phyloP scores from a whole-genome alignment of 2,797 vertebrate species.

The Tapera naevia region DNA sequence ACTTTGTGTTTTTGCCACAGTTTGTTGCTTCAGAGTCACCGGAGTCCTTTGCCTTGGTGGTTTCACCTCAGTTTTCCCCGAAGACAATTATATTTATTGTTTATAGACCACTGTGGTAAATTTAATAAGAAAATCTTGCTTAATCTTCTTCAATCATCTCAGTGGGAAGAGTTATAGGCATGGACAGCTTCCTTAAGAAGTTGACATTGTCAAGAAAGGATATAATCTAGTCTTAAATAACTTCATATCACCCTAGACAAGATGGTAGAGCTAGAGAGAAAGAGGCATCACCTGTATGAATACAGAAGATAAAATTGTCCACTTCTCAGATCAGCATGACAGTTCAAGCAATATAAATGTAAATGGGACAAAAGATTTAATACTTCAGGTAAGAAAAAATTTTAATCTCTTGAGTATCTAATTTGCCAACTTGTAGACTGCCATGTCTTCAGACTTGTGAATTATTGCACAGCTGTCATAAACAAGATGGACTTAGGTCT shows the following conservation, averaged over 20 bases:
- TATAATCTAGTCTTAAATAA: background rate
- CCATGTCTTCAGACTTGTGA: background rate
- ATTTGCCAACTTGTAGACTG: accelerated
- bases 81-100: background rate
- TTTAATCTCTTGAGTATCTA: background rate
- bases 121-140: background rate
- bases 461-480: background rate
- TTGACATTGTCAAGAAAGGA: background rate
- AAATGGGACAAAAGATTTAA: background rate
- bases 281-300: background rate
- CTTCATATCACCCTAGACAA: background rate
- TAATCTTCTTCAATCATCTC: background rate
- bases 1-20: no score
- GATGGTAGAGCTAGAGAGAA: background rate
- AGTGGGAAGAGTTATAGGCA: background rate
- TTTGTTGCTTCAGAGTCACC: no score
- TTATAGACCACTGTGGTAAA: background rate
- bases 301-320: background rate
- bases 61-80: background rate
- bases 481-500: background rate
- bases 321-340: background rate
- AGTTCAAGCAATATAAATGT: background rate
- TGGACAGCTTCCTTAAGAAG: background rate
- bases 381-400: background rate
- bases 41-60: no score